Evolutionary conservation across 2,797 vertebrate species (phyloP), one percentile per base, ranked within the genome.

Genomic region (Pseudochromis fuscus): DNA sequence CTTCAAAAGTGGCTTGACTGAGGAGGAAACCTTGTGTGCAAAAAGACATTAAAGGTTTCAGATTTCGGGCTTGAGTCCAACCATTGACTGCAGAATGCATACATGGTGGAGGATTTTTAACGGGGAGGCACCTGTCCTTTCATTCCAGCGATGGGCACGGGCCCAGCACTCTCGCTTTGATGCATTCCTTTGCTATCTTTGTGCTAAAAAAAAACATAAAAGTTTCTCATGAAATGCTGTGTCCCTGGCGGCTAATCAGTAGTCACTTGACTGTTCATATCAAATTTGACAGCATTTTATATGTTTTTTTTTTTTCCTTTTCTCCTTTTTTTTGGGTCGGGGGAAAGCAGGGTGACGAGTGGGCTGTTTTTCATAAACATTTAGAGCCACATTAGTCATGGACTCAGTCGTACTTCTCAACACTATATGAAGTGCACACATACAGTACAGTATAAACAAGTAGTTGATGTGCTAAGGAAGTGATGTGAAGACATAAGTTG

Each of bases 161-260:
- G 52, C 70, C 87, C 84, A 79, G 79, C 83, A 77, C 81, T 84
- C 61, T 69, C 52, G 88, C 88, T 90, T 92, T 89, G 85, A 92
- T 85, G 88, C 85, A 81, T 92, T 90, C 77, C 86, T 89, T 87
- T 89, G 89, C 91, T 85, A 83, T 90, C 81, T 89, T 89, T 93
- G 89, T 91, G 88, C 83, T 83, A 67, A 77, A 84, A 79, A 73
- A 68, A 81, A 75, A 48, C 4, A 46, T 58, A 42, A 52, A 72
- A 58, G 65, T 83, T 90, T 87, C 70, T 87, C 86, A 84, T 87
- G 82, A 88, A 87, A 82, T 73, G 80, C 75, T 72, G 76, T 49
- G 72, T 88, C 83, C 76, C 82, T 51, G 65, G 70, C 28, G 69
- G 79, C 80, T 77, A 80, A 89, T 89, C 79, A 78, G 79, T 72